Evolutionary conservation across 2,888 invertebrate species (phyloP), one percentile per base, ranked within the genome.

Genomic region (Empis livida): DNA sequence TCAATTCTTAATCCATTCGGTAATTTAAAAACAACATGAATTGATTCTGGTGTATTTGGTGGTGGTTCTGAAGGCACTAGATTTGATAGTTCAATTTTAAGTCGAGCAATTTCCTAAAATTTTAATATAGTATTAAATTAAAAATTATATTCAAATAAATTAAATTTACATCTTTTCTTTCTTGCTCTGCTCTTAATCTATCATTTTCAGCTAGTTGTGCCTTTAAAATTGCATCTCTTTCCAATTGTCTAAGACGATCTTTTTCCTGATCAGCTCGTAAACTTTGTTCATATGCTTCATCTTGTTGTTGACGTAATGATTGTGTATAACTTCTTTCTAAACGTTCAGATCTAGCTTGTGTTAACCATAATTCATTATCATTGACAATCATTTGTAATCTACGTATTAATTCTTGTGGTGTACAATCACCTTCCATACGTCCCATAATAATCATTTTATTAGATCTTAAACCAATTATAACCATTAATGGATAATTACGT

Each of bases 251-350:
- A 43, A 73, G 73, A 1, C 87, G 75, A 65, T 95, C 95, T 71
- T 96, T 96, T 67, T 94, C 93, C 67, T 94, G 93, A 69, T 97
- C 96, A 0, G 91, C 92, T 38, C 82, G 76, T 38, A 96, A 71
- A 5, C 94, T 94, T 66, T 88, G 88, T 63, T 85, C 78, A 64
- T 94, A 97, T 1, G 95, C 96, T 64, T 86, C 86, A 68, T 97
- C 96, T 64, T 97, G 96, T 54, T 94, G 83, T 45, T 84, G 83
- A 31, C 96, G 77, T 44, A 96, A 71, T 0, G 87, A 84, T 56
- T 91, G 88, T 49, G 87, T 92, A 54, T 91, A 76, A 60, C 82
- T 88, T 16, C 89, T 77, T 62, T 90, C 89, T 57, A 88, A 78
- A 52, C 88, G 65, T 57, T 94, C 93, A 50, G 88, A 84, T 54